Base-by-base conservation (phyloP, 2,888 invertebrate species). In the Drosophila borborema region DNA sequence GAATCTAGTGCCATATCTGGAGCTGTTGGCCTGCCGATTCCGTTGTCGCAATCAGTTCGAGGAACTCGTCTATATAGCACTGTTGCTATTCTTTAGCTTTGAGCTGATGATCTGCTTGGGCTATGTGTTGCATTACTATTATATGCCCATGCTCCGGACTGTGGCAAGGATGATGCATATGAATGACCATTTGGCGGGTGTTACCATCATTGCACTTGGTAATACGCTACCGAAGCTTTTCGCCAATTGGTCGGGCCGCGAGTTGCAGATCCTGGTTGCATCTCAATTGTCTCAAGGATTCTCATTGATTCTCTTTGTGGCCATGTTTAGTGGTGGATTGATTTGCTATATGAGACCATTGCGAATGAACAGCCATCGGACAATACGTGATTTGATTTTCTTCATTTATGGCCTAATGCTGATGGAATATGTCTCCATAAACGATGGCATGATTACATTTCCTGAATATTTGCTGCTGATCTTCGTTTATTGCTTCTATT, bases 161-260 rank as follows among this genome's bases (percentile, higher is more conserved):
- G 48, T 77, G 2, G 64, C 77, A 0, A 54, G n/a, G 3, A 49
- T 74, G 54, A 8, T 74, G 7, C 80, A 62, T 3, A 62, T 79
- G 80, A 79, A 70, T 40, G 80, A 77, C 28, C 80, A 77, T 48
- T n/a, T 77, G 51, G 79, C 77, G 10, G 53, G 53, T 3, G 53
- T 36, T 9, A 36, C 20, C 1, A 34, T 53, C 3, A 36, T 53
- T 12, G 7, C 53, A 3, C n/a, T 49, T 0, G 31, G 31, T 6
- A 31, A 49, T 31, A 8, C n/a, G 12, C 7, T 49, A 31, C 49
- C 49, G n/a, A n/a, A 49, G 10, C 49, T 49, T 0, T n/a, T n/a
- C 31, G 31, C 6, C n/a, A n/a, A 10, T 2, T n/a, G 10, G n/a
- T 18, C n/a, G 9, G n/a, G 12, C 7, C 31, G n/a, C 6, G n/a